Conservation (phyloP, 2,797 vertebrate species). For the Lacerta agilis region DNA sequence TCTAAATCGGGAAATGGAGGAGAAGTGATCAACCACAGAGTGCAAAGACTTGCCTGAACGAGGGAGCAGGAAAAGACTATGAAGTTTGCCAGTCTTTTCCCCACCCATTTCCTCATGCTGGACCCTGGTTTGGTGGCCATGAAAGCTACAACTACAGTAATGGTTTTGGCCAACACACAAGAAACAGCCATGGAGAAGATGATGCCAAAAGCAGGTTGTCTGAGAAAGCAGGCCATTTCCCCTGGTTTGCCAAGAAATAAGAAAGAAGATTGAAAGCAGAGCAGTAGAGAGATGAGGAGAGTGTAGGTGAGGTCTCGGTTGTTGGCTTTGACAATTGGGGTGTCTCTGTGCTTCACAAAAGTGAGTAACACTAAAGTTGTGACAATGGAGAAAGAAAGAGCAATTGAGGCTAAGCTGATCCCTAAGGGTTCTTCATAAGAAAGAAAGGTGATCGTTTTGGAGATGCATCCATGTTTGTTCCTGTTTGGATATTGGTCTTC, state of each 20-base stretch:
- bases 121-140: background rate
- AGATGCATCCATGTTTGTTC: background rate
- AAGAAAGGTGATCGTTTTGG: background rate
- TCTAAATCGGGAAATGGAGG: background rate
- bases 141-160: conserved; percentile 1
- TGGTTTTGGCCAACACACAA: background rate
- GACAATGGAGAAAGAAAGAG: background rate
- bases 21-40: background rate
- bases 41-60: background rate
- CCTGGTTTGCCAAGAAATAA: background rate
- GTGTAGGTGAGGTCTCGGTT: conserved; percentile 1
- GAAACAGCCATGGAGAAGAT: background rate
- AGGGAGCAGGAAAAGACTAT: background rate
- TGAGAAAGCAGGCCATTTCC: background rate
- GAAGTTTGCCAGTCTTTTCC: background rate
- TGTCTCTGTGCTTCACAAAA: background rate
- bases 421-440: conserved; percentile 12
- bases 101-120: background rate
- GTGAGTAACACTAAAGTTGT: background rate
- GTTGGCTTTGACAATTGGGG: conserved; percentile 15
- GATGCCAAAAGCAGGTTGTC: background rate
- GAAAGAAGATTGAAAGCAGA: background rate
- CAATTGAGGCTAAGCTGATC: background rate
- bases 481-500: background rate
- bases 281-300: background rate